Evolutionary conservation across 2,888 invertebrate species (phyloP).

Genomic region (Gnatocerus cornutus): DNA sequence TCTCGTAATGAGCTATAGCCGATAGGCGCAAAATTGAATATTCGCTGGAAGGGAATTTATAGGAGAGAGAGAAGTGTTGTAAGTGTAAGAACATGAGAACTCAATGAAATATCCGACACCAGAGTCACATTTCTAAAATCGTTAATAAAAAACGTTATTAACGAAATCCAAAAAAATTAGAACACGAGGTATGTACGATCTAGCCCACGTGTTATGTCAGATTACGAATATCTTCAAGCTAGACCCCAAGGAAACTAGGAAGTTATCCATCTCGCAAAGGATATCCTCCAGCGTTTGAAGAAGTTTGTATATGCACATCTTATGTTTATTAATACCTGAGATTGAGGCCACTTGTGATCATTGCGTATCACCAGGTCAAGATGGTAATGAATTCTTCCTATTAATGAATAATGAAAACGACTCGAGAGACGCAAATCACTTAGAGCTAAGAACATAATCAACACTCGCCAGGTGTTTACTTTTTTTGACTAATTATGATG

Average conservation of each 20-base stretch:
- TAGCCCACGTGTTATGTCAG: constrained; percentile 8
- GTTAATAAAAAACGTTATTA: constrained; percentile 6
- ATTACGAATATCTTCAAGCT: neutral
- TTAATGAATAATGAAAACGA: neutral
- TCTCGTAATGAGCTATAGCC: constrained; percentile 24
- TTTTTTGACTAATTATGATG: neutral
- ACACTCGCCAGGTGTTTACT: neutral
- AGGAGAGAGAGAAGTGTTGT: constrained; percentile 12
- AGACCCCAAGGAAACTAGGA: constrained; percentile 12
- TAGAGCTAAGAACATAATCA: neutral
- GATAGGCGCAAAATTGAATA: constrained; percentile 22
- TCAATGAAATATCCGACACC: neutral
- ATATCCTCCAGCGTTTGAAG: constrained; percentile 24
- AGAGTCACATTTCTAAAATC: neutral
- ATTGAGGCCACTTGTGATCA: constrained; percentile 32
- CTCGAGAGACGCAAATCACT: neutral
- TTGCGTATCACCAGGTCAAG: constrained; percentile 34
- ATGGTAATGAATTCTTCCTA: constrained; percentile 15
- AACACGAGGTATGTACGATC: constrained; percentile 3
- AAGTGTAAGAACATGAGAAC: neutral
- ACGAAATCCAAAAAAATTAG: constrained; percentile 9
- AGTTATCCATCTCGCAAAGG: constrained; percentile 30
- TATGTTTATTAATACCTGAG: constrained; percentile 11
- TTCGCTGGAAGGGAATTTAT: constrained; percentile 10
- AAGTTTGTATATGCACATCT: constrained; percentile 23